phyloP scores from a whole-genome alignment of 2,113 vertebrate species.

The Fukomys damarensis region DNA sequence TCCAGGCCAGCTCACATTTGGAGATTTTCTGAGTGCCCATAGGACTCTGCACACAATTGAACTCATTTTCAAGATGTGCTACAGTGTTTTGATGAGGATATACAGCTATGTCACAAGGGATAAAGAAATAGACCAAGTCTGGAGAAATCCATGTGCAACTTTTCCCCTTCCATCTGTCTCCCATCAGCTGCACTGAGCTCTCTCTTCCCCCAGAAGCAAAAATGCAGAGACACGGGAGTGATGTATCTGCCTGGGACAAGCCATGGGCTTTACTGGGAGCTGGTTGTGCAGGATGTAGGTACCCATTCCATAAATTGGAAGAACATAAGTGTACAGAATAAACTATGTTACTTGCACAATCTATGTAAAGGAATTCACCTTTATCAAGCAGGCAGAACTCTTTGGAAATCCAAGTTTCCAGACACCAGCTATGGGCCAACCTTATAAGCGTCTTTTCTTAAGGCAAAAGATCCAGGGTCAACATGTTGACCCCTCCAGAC shows the following conservation, averaged over 20 bases:
- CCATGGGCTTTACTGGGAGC: accelerated
- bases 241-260: neutral
- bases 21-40: neutral
- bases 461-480: neutral
- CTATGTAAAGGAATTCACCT: neutral
- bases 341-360: neutral
- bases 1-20: neutral
- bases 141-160: accelerated
- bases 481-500: too few relatives aligned
- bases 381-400: too few relatives aligned
- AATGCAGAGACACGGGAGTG: neutral
- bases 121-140: neutral
- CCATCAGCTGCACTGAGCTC: too few relatives aligned
- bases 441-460: neutral
- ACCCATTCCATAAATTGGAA: neutral
- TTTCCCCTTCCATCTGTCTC: neutral
- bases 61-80: neutral
- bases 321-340: neutral
- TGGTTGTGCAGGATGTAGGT: neutral
- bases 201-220: neutral
- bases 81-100: too few relatives aligned
- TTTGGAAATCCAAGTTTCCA: neutral
- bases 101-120: neutral
- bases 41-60: neutral
- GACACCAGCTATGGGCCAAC: neutral